These are phyloP conservation scores for Zaprionus ornatus DNA, from an alignment of 1,140 invertebrate species.

Conservation along the genomic window DNA sequence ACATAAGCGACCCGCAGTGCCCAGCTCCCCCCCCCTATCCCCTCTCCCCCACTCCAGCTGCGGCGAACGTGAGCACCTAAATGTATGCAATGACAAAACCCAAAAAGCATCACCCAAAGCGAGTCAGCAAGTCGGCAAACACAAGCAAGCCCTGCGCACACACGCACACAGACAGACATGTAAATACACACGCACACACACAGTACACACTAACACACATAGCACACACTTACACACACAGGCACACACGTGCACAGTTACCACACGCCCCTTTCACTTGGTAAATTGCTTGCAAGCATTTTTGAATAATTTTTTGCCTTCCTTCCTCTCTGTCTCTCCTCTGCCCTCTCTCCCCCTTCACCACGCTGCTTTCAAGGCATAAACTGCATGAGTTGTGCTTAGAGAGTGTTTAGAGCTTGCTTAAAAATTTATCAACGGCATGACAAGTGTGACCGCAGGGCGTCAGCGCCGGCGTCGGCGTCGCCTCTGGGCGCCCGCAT, in stretches of 20 bases:
- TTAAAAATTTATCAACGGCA: conserved; percentile 79
- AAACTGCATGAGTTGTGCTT: conserved; percentile 77
- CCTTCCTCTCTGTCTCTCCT: background rate
- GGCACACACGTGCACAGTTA: conserved; percentile 6
- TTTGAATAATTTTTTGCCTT: conserved; percentile 71
- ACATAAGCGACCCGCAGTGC: conserved; percentile 39
- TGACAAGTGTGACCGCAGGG: conserved; percentile 74
- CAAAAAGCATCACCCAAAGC: conserved; percentile 67
- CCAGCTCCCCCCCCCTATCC: background rate
- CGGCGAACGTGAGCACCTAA: conserved; percentile 48
- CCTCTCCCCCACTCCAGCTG: background rate
- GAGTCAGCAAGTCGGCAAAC: conserved; percentile 73
- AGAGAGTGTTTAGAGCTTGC: conserved; percentile 76
- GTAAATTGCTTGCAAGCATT: conserved; percentile 77
- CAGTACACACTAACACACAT: conserved; percentile 17
- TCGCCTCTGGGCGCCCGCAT: conserved; percentile 52
- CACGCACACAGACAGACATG: conserved; percentile 17
- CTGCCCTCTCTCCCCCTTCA: too few species aligned
- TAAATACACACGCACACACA: conserved; percentile 20
- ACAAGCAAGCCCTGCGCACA: conserved; percentile 39
- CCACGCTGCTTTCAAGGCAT: conserved; percentile 43
- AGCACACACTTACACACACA: conserved; percentile 32
- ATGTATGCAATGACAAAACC: conserved; percentile 73
- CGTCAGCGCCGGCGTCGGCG: conserved; percentile 20
- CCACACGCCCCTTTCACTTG: conserved; percentile 44